Percentiles rank a stretch among this genome's conserved stretches.
Evolutionary conservation across 1,140 invertebrate genomes (phyloP).

Genomic region (Holcopasites calliopsidis): DNA sequence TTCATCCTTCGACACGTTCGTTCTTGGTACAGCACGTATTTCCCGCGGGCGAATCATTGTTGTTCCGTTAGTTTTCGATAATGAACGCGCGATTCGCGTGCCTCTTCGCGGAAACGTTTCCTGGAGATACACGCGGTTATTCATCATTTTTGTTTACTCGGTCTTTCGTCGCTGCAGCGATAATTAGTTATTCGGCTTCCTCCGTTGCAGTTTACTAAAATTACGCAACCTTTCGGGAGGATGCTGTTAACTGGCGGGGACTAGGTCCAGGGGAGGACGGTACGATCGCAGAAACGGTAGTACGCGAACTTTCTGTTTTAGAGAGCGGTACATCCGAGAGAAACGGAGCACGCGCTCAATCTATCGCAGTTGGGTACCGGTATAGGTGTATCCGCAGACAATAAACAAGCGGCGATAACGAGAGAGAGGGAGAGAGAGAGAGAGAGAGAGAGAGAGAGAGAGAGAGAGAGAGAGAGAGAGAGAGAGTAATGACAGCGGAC

Average conservation of each 20-base stretch:
- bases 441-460: no score
- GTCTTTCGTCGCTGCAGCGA: not conserved
- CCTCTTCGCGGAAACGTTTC: not conserved
- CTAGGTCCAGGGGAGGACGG: not conserved
- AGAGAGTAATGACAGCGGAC: constrained; percentile 39
- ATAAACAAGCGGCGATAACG: constrained; percentile 59
- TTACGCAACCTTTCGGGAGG: no score
- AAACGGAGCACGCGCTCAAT: constrained; percentile 18
- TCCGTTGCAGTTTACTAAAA: not conserved
- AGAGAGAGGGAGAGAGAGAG: no score
- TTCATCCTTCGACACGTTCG: constrained; percentile 11
- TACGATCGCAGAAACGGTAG: not conserved
- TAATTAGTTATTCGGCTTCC: not conserved
- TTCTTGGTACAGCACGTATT: constrained; percentile 27
- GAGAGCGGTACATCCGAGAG: not conserved
- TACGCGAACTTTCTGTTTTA: not conserved
- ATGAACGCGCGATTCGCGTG: not conserved
- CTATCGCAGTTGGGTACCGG: constrained; percentile 22
- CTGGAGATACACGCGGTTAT: not conserved
- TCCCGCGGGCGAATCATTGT: constrained; percentile 23
- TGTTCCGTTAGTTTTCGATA: constrained; percentile 11
- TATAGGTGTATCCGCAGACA: constrained; percentile 44
- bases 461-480: no score
- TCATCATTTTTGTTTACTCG: not conserved
- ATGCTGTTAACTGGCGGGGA: not conserved